These are phyloP conservation scores for Acarapis woodi DNA, from an alignment of 1,140 invertebrate genomes.

Conservation along the genomic window DNA sequence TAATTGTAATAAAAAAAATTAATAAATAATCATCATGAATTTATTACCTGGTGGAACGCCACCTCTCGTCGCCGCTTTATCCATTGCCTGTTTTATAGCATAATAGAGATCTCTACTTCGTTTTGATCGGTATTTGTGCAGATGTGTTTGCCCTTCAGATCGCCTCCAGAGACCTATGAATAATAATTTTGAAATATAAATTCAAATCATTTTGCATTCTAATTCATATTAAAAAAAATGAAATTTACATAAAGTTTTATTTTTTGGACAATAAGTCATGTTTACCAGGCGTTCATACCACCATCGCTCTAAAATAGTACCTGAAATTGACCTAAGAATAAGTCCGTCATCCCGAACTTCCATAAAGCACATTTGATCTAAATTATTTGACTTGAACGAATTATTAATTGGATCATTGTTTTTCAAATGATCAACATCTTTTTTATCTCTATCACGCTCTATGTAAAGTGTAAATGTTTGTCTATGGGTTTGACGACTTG, in stretches of 20 bases:
- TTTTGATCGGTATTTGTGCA: conserved; percentile 96
- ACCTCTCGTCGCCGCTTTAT: conserved; percentile 57
- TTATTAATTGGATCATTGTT: too few relatives aligned
- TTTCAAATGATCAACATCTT: too few relatives aligned
- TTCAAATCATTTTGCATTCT: conserved; percentile 20
- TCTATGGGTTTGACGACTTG: conserved; percentile 55
- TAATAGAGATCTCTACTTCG: conserved; percentile 98
- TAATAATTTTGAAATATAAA: too few relatives aligned
- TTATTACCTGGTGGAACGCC: conserved; percentile 28
- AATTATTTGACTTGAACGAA: too few relatives aligned
- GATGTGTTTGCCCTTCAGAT: conserved; percentile 59
- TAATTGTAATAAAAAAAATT: not conserved
- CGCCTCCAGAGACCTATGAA: conserved; percentile 29
- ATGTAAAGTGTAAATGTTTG: conserved; percentile 94
- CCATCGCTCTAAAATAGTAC: conserved; percentile 82
- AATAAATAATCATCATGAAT: not conserved
- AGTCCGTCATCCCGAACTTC: conserved; percentile 91
- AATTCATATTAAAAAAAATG: conserved; percentile 37
- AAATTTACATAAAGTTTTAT: conserved; percentile 78
- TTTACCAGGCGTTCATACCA: conserved; percentile 97
- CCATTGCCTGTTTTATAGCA: conserved; percentile 95
- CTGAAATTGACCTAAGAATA: conserved; percentile 63
- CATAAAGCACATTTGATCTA: conserved; percentile 70
- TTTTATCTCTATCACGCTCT: conserved; percentile 60
- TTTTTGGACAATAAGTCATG: conserved; percentile 98